A percentile compares a stretch with the other conserved stretches of the same genome.
Conservation (phyloP, 2,888 invertebrate species). For the Microctonus aethiopoides region DNA sequence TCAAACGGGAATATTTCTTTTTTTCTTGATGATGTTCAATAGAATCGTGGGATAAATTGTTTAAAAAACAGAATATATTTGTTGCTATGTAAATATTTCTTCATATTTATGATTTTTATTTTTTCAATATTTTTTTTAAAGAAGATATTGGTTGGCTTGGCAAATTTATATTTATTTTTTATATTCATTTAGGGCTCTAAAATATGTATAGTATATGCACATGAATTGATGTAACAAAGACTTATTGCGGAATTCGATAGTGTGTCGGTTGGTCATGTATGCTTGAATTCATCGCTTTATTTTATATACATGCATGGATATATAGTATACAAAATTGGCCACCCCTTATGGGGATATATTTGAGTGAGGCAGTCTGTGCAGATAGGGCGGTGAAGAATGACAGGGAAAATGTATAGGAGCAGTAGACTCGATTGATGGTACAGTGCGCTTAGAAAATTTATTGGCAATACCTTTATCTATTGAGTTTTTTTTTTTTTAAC, state of each 20-base stretch:
- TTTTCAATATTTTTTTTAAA: conserved; percentile 18
- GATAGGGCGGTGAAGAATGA: background rate
- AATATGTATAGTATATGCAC: background rate
- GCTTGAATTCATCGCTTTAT: conserved; percentile 40
- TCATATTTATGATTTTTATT: conserved; percentile 5
- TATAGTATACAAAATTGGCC: conserved; percentile 30
- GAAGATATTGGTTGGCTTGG: background rate
- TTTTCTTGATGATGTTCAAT: background rate
- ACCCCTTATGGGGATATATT: conserved; percentile 29
- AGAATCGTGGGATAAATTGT: background rate
- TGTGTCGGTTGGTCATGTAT: conserved; percentile 28
- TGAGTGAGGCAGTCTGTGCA: conserved; percentile 27
- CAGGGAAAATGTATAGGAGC: conserved; percentile 23
- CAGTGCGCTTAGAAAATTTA: conserved; percentile 42
- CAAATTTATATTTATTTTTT: conserved; percentile 16
- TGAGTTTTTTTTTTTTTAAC: conserved; percentile 6
- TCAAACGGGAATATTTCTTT: too few relatives aligned
- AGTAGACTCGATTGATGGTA: conserved; percentile 42
- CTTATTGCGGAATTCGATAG: conserved; percentile 21
- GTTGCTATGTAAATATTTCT: background rate
- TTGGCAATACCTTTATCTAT: background rate
- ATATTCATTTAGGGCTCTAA: conserved; percentile 12
- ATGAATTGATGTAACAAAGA: too few relatives aligned
- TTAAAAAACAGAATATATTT: conserved; percentile 1
- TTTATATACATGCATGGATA: conserved; percentile 16